Evolutionary conservation across 2,888 invertebrate genomes (phyloP), one percentile per base, ranked within the genome.

Genomic region (Acrobasis repandana): DNA sequence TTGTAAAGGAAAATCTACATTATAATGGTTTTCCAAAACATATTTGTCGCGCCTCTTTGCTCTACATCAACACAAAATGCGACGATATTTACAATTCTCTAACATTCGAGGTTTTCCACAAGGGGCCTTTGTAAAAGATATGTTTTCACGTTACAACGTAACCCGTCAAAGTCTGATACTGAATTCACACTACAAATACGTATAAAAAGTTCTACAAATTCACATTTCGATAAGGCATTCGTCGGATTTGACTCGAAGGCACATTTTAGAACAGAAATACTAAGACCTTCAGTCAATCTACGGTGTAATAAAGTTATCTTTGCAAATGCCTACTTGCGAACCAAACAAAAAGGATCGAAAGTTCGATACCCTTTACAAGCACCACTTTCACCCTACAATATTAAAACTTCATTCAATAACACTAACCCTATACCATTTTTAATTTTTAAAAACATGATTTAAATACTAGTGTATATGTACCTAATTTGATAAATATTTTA

Each of bases 241-340:
- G 84, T 90, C 82, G 76, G 90, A 90, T 89, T 89, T 91, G 90
- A 90, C 86, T 86, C 76, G 82, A 91, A 92, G 91, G 91, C 91
- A 91, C 90, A 65, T 67, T 62, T 60, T 46, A 52, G 33, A 52
- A 60, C 43, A 46, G 52, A 60, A 60, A 60, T 46, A 52, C 34
- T 38, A 58, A 43, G 48, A 52, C 52, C 60, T 51, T 52, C 60
- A 60, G 60, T 52, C 52, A 60, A 33, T 4, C 60, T 52, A 43
- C 52, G 20, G 43, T 51, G 46, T 33, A 60, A 47, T 16, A 52
- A 33, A 49, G 28, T 5, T 28, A 28, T 28, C 50, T 50, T n/a
- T 60, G 51, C 60, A 60, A 58, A 52, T 52, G 75, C 73, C 73
- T 75, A 68, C 67, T 56, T 47, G 61, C 63, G 52, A 60, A 62